Evolutionary conservation across 2,888 invertebrate genomes (phyloP).

Genomic region (Agriotes lineatus): DNA sequence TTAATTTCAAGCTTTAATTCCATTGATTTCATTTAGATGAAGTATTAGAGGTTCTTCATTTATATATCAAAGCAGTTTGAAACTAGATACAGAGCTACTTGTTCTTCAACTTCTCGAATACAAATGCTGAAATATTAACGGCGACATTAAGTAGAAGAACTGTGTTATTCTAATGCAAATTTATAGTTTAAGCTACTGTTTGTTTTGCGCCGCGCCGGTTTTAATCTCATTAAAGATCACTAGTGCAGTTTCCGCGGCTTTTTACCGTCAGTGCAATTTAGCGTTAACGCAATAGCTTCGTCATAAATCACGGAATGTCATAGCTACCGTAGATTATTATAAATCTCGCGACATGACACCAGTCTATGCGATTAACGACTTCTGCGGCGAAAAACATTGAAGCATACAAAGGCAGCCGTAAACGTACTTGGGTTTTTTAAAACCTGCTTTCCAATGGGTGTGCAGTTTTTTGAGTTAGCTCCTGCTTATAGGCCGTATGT

Average conservation of each 20-base stretch:
- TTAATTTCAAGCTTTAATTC: too few species aligned
- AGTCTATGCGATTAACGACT: constrained; percentile 5
- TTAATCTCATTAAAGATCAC: constrained; percentile 12
- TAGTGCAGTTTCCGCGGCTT: neutral
- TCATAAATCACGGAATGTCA: constrained; percentile 10
- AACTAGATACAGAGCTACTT: too few species aligned
- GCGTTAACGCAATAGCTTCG: neutral
- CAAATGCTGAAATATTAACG: constrained; percentile 1
- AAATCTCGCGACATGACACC: constrained; percentile 12
- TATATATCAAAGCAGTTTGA: too few species aligned
- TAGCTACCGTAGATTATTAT: constrained; percentile 21
- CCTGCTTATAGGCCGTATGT: too few species aligned
- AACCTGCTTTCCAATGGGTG: too few species aligned
- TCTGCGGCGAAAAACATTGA: neutral
- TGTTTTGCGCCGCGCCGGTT: constrained; percentile 11
- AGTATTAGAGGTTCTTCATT: too few species aligned
- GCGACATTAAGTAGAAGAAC: constrained; percentile 9
- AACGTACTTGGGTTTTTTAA: constrained; percentile 1
- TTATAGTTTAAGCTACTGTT: constrained; percentile 6
- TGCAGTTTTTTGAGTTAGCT: too few species aligned
- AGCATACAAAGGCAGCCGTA: neutral
- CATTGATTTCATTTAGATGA: too few species aligned
- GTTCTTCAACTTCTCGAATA: too few species aligned
- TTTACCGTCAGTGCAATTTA: constrained; percentile 1
- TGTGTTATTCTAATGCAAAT: constrained; percentile 7